phyloP scores from a whole-genome alignment of 2,797 vertebrate genomes.

The Typhlichthys eigenmanni region DNA sequence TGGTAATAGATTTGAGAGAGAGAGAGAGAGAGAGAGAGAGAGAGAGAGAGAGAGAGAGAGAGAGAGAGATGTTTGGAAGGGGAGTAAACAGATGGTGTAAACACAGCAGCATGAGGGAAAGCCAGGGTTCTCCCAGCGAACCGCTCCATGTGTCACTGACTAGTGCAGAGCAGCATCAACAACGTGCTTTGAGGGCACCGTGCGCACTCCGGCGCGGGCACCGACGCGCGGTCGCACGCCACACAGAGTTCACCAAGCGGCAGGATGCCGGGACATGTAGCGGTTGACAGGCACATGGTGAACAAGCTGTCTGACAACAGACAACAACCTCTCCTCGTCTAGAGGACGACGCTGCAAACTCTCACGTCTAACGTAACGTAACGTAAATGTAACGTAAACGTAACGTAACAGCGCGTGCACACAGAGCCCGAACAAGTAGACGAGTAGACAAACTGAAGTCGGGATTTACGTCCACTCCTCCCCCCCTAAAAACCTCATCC shows the following conservation, averaged over 20 bases:
- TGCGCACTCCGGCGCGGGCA: constrained; percentile 7
- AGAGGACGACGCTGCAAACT: constrained; percentile 34
- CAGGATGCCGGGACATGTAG: constrained; percentile 68
- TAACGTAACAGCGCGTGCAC: neutral
- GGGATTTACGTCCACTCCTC: constrained; percentile 45
- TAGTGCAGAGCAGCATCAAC: constrained; percentile 67
- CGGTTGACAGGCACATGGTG: constrained; percentile 68
- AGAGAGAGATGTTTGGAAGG: constrained; percentile 56
- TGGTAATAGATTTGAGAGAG: constrained; percentile 32
- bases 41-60: constrained; percentile 44
- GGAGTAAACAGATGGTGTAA: constrained; percentile 76
- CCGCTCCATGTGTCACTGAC: constrained; percentile 74
- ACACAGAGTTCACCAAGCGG: constrained; percentile 64
- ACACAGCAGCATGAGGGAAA: constrained; percentile 71
- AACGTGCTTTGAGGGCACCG: constrained; percentile 68
- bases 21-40: constrained; percentile 44
- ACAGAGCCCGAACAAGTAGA: neutral
- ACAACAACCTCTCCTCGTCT: constrained; percentile 65
- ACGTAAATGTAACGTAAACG: too few relatives aligned
- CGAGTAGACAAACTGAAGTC: constrained; percentile 2
- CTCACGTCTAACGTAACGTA: neutral
- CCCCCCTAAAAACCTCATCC: constrained; percentile 47
- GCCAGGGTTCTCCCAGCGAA: constrained; percentile 72
- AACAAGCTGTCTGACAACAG: constrained; percentile 71
- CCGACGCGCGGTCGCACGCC: constrained; percentile 17